A percentile compares a stretch with the other conserved stretches of the same genome.
These are phyloP conservation scores for Chelonoidis abingdonii DNA, from an alignment of 2,113 vertebrate species.

Conservation along the genomic window DNA sequence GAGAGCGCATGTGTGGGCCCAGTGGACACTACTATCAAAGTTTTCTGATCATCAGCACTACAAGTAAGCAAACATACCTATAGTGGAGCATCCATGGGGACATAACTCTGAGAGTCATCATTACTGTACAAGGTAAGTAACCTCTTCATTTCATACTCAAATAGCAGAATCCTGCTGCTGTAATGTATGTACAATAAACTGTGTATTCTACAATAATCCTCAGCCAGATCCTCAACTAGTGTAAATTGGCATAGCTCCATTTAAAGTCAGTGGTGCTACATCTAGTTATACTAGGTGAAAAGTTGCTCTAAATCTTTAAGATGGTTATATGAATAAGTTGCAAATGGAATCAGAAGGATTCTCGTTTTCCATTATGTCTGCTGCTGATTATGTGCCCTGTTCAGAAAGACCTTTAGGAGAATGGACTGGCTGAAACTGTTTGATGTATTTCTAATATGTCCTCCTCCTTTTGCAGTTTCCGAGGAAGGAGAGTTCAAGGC, in stretches of 20 bases:
- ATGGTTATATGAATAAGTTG: background rate
- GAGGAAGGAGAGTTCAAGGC: constrained; percentile 88
- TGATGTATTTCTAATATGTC: constrained; percentile 2
- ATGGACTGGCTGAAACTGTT: background rate
- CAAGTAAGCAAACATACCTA: too few species aligned
- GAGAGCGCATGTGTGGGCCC: too few species aligned
- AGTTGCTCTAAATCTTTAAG: background rate
- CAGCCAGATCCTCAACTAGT: background rate
- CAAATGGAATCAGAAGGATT: background rate
- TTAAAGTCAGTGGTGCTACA: background rate
- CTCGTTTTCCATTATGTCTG: background rate
- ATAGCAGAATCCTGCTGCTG: background rate
- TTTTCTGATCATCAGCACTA: too few species aligned
- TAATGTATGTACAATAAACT: rapidly evolving
- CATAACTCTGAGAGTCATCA: too few species aligned
- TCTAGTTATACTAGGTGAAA: background rate
- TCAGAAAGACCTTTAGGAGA: background rate
- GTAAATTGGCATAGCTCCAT: background rate
- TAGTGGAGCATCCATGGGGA: too few species aligned
- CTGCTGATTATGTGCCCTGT: background rate
- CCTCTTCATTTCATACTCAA: background rate
- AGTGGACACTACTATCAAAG: too few species aligned
- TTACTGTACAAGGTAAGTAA: too few species aligned
- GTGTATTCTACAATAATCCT: background rate
- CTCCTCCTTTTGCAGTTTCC: constrained; percentile 80